phyloP scores from a whole-genome alignment of 2,113 vertebrate genomes.

The Nycticryphes semicollaris region DNA sequence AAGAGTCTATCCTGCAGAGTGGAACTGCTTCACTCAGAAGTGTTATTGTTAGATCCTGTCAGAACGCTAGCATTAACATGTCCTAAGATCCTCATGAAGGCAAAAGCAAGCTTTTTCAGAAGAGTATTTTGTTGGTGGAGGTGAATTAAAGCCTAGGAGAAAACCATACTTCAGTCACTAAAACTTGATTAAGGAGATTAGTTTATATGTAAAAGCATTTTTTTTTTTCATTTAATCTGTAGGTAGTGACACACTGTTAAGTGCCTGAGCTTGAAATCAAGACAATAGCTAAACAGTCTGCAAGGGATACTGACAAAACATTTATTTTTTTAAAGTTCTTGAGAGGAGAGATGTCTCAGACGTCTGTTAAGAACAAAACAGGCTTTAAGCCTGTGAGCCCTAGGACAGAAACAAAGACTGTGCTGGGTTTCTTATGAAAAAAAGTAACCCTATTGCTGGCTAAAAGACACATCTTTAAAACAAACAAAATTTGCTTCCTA shows the following conservation, averaged over 20 bases:
- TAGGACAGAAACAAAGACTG: background rate
- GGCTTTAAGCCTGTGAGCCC: background rate
- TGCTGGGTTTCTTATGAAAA: background rate
- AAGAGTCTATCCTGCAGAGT: constrained; percentile 15
- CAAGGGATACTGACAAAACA: background rate
- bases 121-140: background rate
- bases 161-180: background rate
- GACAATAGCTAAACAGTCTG: background rate
- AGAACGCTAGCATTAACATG: background rate
- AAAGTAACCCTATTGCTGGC: background rate
- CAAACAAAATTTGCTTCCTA: background rate
- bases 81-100: constrained; percentile 14
- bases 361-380: background rate
- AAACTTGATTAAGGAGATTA: background rate
- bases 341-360: background rate
- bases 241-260: background rate
- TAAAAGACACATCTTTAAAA: background rate
- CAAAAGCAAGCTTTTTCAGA: constrained; percentile 1
- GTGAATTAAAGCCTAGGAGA: background rate
- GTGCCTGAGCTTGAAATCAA: background rate
- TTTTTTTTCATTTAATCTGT: background rate
- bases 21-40: constrained; percentile 38
- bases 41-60: constrained; percentile 46
- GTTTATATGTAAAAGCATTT: background rate
- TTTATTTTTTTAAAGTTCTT: background rate